Conservation (phyloP, 2,888 invertebrate genomes). For the Trisateles emortualis region DNA sequence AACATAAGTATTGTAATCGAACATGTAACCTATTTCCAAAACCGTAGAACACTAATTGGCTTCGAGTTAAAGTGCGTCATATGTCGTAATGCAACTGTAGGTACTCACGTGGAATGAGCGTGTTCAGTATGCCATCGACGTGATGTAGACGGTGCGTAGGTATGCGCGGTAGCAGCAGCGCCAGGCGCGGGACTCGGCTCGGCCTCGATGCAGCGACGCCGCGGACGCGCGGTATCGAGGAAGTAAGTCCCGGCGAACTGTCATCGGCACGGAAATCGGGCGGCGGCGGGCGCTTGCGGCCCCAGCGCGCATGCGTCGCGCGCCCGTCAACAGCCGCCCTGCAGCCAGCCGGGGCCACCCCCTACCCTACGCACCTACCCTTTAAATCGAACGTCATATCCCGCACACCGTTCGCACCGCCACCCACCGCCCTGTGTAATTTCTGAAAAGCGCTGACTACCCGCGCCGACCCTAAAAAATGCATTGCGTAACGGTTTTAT, state of each 20-base stretch:
- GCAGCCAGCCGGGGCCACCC: constrained; percentile 66
- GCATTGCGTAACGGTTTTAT: constrained; percentile 86
- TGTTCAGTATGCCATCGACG: constrained; percentile 76
- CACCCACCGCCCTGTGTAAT: constrained; percentile 76
- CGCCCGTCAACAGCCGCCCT: constrained; percentile 86
- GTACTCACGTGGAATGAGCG: constrained; percentile 69
- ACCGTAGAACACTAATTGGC: constrained; percentile 44
- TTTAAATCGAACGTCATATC: constrained; percentile 87
- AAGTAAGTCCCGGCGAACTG: constrained; percentile 87
- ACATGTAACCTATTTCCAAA: constrained; percentile 46
- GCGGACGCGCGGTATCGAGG: constrained; percentile 83
- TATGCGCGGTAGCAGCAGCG: constrained; percentile 48
- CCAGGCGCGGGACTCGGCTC: constrained; percentile 46
- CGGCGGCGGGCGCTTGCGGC: constrained; percentile 74
- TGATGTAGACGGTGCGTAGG: constrained; percentile 52
- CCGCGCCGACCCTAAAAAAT: constrained; percentile 84
- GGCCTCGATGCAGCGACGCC: constrained; percentile 69
- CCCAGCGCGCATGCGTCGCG: constrained; percentile 82
- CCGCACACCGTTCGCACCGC: constrained; percentile 72
- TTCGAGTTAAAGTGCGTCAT: constrained; percentile 8
- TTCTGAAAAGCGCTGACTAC: constrained; percentile 85
- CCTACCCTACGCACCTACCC: constrained; percentile 70
- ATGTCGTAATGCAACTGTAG: constrained; percentile 51
- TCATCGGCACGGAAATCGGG: constrained; percentile 89
- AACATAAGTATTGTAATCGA: constrained; percentile 11